These are phyloP conservation scores for Intellagama lesueurii DNA, from an alignment of 2,797 vertebrate genomes.

Conservation along the genomic window DNA sequence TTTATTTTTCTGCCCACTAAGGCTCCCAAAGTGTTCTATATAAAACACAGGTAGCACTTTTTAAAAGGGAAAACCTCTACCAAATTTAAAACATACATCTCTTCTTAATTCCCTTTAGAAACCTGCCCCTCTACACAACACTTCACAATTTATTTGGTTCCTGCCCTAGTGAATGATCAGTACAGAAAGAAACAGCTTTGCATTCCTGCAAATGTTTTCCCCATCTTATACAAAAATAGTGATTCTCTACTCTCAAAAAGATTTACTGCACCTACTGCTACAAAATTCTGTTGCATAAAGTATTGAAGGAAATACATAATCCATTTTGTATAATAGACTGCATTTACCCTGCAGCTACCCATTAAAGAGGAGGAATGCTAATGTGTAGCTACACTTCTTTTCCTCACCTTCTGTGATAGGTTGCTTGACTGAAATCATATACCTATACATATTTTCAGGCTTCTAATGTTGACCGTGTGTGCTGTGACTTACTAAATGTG, in stretches of 20 bases:
- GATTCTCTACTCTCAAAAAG: not conserved
- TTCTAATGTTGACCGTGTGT: not conserved
- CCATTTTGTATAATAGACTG: constrained; percentile 14
- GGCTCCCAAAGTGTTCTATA: too few relatives aligned
- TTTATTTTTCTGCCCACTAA: too few relatives aligned
- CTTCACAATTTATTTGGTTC: not conserved
- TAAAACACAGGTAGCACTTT: too few relatives aligned
- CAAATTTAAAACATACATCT: too few relatives aligned
- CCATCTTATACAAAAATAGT: not conserved
- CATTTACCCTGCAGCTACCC: constrained; percentile 31
- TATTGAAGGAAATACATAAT: constrained; percentile 28
- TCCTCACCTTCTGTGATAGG: not conserved
- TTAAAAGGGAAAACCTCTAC: too few relatives aligned
- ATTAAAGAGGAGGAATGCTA: constrained; percentile 31
- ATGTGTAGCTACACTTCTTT: constrained; percentile 19
- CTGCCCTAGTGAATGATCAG: not conserved
- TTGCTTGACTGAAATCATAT: constrained; percentile 21
- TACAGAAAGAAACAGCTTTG: not conserved
- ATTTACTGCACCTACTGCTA: constrained; percentile 17
- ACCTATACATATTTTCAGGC: constrained; percentile 20
- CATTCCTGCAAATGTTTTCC: not conserved
- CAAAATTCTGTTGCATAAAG: constrained; percentile 19
- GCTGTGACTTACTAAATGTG: constrained; percentile 19
- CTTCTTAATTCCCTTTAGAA: not conserved
- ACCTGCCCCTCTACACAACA: not conserved